Percentiles rank a stretch among this genome's conserved stretches.
These are phyloP conservation scores for Monochamus saltuarius DNA, from an alignment of 1,140 invertebrate genomes.

Conservation along the genomic window DNA sequence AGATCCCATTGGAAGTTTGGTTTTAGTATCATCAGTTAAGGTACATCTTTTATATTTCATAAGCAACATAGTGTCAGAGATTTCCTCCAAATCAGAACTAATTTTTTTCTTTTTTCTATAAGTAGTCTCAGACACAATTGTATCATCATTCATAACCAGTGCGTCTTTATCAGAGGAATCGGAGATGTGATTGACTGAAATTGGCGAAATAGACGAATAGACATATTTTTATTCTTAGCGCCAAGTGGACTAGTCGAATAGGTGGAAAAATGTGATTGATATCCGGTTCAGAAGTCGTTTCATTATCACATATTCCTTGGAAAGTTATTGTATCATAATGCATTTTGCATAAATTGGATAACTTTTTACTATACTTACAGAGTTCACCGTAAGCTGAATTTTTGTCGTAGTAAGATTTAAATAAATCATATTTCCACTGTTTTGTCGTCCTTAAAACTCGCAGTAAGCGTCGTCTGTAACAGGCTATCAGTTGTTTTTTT, in stretches of 20 bases:
- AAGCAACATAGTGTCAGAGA: neutral
- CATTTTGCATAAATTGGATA: neutral
- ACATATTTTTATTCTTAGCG: neutral
- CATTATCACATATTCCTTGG: neutral
- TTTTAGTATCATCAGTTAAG: neutral
- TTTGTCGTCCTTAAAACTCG: neutral
- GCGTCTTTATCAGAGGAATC: no score
- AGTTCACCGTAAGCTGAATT: neutral
- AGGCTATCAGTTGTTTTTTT: neutral
- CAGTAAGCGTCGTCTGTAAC: neutral
- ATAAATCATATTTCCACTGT: neutral
- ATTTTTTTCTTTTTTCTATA: constrained; percentile 1
- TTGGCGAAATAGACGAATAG: neutral
- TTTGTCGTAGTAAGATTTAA: neutral
- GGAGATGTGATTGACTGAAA: neutral
- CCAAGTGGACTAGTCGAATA: no score
- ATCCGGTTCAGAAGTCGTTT: neutral
- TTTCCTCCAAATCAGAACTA: neutral
- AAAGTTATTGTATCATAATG: neutral
- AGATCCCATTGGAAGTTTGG: no score
- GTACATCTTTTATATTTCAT: neutral
- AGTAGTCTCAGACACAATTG: no score
- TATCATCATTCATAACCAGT: no score
- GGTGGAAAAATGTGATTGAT: no score
- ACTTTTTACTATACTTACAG: neutral